phyloP scores from a whole-genome alignment of 1,140 invertebrate species.

The Aphelenchoides avenae region DNA sequence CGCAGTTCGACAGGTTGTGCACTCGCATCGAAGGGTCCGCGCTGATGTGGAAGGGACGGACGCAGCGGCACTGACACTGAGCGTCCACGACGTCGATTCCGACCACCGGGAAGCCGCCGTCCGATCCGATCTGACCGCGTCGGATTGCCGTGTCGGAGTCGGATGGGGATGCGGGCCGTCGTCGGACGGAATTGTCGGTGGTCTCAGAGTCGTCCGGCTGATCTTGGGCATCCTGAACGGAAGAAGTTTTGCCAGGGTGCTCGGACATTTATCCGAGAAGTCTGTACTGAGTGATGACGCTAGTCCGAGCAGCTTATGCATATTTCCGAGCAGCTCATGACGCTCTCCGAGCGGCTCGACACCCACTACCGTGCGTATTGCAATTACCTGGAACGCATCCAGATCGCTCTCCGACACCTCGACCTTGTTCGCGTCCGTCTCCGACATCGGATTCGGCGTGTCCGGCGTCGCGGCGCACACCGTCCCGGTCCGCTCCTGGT shows the following conservation, averaged over 20 bases:
- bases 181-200: no score
- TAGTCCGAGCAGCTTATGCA: no score
- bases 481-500: slow-evolving; percentile 46
- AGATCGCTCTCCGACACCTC: neutral
- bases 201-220: no score
- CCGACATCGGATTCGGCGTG: slow-evolving; percentile 20
- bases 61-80: slow-evolving; percentile 41
- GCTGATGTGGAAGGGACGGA: slow-evolving; percentile 34
- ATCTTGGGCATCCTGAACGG: no score
- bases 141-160: slow-evolving; percentile 5
- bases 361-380: slow-evolving; percentile 14
- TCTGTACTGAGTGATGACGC: no score
- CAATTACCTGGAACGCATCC: neutral
- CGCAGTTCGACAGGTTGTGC: slow-evolving; percentile 49
- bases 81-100: slow-evolving; percentile 24
- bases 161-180: no score
- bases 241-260: no score
- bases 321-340: no score
- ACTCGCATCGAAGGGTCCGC: slow-evolving; percentile 1
- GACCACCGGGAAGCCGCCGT: neutral
- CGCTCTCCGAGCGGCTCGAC: no score
- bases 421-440: slow-evolving; percentile 5
- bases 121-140: no score
- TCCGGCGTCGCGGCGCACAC: slow-evolving; percentile 54
- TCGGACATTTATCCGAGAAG: no score